A percentile compares a stretch with the other conserved stretches of the same genome.
These are phyloP conservation scores for Anguilla obscura DNA, from an alignment of 2,797 vertebrate genomes.

Conservation along the genomic window DNA sequence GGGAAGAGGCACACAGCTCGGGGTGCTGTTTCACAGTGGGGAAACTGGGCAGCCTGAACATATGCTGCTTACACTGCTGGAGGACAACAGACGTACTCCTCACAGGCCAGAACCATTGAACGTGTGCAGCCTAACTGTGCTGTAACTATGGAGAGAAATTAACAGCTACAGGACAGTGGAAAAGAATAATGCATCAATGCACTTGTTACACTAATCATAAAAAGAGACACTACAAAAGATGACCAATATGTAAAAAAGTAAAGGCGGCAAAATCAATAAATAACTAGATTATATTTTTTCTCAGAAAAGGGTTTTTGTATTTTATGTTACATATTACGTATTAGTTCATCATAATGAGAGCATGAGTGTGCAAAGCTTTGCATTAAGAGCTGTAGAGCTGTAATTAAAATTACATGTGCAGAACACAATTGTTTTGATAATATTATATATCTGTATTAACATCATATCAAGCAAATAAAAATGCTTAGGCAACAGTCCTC, in stretches of 20 bases:
- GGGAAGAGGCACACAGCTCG: too few relatives aligned
- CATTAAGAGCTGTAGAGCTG: background rate
- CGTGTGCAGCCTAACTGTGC: background rate
- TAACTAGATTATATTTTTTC: background rate
- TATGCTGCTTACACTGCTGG: background rate
- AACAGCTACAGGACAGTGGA: background rate
- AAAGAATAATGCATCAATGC: conserved; percentile 1
- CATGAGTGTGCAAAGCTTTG: background rate
- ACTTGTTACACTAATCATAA: background rate
- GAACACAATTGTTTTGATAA: background rate
- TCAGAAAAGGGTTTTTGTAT: background rate
- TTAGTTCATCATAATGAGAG: background rate
- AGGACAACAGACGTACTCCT: background rate
- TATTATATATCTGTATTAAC: background rate
- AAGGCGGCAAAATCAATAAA: background rate
- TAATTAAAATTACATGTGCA: background rate
- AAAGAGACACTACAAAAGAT: background rate
- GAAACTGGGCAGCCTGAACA: background rate
- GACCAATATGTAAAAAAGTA: background rate
- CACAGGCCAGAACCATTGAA: background rate
- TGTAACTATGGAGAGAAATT: background rate
- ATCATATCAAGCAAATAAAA: background rate
- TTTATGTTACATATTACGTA: background rate
- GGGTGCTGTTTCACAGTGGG: background rate
- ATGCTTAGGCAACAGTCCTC: background rate